These are phyloP conservation scores for Silurus glanis DNA, from an alignment of 2,113 vertebrate genomes.

Conservation along the genomic window DNA sequence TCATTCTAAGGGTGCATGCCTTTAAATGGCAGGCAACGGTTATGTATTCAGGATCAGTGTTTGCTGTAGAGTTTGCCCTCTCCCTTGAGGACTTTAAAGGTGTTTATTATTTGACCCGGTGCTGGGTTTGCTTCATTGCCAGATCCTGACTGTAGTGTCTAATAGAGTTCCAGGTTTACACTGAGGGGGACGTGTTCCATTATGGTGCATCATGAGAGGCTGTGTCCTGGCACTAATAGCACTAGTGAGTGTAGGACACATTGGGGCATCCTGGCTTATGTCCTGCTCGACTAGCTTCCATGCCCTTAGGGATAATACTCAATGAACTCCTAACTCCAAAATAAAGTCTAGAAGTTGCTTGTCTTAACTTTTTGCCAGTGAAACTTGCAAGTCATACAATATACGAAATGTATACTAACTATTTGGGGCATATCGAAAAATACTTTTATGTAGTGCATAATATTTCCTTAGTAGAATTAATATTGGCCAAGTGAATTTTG, in stretches of 20 bases:
- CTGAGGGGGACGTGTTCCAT: slow-evolving; percentile 25
- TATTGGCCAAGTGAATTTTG: neutral
- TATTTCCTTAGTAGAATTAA: neutral
- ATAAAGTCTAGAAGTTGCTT: neutral
- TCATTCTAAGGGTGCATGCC: neutral
- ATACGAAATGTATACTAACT: neutral
- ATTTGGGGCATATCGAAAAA: neutral
- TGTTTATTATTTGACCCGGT: slow-evolving; percentile 35
- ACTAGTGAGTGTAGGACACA: slow-evolving; percentile 43
- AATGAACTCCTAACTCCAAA: neutral
- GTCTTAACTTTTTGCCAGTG: neutral
- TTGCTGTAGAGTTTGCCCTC: neutral
- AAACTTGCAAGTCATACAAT: neutral
- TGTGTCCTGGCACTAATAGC: slow-evolving; percentile 19
- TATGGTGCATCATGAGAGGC: slow-evolving; percentile 35
- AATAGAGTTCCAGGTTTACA: slow-evolving; percentile 14
- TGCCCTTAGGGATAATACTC: slow-evolving; percentile 17
- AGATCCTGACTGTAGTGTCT: slow-evolving; percentile 16
- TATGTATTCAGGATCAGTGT: neutral
- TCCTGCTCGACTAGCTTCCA: slow-evolving; percentile 9
- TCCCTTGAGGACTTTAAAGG: neutral
- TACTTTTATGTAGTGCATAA: neutral
- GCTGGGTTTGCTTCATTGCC: slow-evolving; percentile 11
- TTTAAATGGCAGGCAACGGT: neutral
- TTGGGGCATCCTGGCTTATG: slow-evolving; percentile 18